Percentiles rank a stretch among this genome's conserved stretches.
Conservation (phyloP, 2,797 vertebrate genomes). For the Linurgus olivaceus region DNA sequence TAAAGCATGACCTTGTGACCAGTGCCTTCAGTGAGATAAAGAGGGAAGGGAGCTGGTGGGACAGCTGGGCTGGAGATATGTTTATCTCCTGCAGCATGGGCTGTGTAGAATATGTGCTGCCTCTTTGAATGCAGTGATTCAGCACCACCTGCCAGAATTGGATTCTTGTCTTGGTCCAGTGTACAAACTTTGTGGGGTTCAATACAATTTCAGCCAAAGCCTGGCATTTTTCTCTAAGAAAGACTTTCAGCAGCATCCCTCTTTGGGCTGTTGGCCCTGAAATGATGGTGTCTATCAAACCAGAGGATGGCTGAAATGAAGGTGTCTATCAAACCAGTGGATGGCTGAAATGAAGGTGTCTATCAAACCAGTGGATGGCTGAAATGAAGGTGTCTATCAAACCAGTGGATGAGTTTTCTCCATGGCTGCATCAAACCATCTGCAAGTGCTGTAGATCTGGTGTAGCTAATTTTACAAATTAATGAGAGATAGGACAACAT, state of each 20-base stretch:
- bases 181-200: neutral
- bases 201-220: neutral
- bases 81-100: neutral
- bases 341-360: neutral
- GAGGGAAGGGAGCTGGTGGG: neutral
- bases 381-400: neutral
- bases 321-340: neutral
- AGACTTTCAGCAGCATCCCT: neutral
- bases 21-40: neutral
- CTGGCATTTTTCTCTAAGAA: neutral
- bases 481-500: neutral
- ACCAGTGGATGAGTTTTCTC: neutral
- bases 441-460: neutral
- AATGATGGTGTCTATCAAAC: neutral
- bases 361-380: neutral
- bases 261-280: neutral
- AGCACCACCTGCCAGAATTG: neutral
- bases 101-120: neutral
- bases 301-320: neutral
- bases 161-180: neutral
- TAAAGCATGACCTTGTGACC: neutral
- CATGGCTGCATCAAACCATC: neutral
- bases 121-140: neutral
- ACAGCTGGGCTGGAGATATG: neutral
- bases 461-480: neutral